Evolutionary conservation across 2,797 vertebrate genomes (phyloP), one percentile per base, ranked within the genome.

Genomic region (Phylloscopus collybita): DNA sequence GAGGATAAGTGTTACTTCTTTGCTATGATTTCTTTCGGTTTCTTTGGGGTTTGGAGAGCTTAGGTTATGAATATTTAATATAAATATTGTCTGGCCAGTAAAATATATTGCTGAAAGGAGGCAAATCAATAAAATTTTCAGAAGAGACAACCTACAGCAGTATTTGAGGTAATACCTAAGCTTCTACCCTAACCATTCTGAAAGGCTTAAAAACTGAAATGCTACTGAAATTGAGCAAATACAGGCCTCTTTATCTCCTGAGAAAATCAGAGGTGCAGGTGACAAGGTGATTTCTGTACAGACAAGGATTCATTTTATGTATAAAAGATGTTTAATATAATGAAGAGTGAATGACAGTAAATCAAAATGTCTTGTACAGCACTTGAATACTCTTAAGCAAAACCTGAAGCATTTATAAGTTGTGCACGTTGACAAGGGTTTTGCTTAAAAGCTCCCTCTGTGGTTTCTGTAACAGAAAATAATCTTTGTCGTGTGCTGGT

Each of bases 11-110:
- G 32, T 90, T 88, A 4, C 32, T 92, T 82, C 71, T 44, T 80
- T 66, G 38, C 53, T 65, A 7, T 36, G 25, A 36, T 92, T 95
- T 95, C 16, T 83, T 87, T 90, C 71, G 67, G 61, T 73, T 93
- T 72, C 13, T 88, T 81, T 84, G 47, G 74, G 76, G 86, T 96
- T 81, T 95, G 75, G 34, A 92, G 73, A 79, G 67, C 76, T 73
- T 69, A 65, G 75, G 13, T 61, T 84, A 66, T 78, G 69, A 91
- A 87, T 96, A 82, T 90, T 92, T 88, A 92, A 90, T 92, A 27
- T 3, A 94, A 93, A 51, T 88, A 34, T 69, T 36, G 34, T 66
- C 66, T 79, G 47, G 9, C 9, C n/a, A 40, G 36, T 94, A 61
- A 84, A 45, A 60, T 66, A 51, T 97, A n/a, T 94, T 88, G 80